phyloP scores from a whole-genome alignment of 2,888 invertebrate genomes.

The Helicoverpa assulta region DNA sequence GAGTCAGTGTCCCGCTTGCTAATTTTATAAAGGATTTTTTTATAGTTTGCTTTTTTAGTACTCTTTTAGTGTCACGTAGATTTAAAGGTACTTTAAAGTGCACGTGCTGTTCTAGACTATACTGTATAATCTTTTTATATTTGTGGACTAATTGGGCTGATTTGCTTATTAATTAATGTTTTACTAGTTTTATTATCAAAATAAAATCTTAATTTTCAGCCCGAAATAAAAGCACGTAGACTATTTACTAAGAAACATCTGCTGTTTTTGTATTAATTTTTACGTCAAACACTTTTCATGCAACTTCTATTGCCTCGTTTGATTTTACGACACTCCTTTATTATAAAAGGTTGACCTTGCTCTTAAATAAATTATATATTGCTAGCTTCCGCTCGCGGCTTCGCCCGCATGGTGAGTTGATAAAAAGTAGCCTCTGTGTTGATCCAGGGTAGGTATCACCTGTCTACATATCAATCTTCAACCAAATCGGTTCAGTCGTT shows the following conservation, averaged over 20 bases:
- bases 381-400: too few species aligned
- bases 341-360: not conserved
- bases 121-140: not conserved
- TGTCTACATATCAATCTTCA: too few species aligned
- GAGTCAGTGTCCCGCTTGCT: conserved; percentile 50
- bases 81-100: conserved; percentile 6
- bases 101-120: not conserved
- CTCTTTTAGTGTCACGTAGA: conserved; percentile 8
- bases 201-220: too few species aligned
- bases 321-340: not conserved
- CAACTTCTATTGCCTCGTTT: not conserved
- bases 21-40: conserved; percentile 49
- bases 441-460: too few species aligned
- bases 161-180: not conserved
- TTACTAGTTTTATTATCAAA: not conserved
- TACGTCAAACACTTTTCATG: not conserved
- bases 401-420: too few species aligned
- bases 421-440: too few species aligned
- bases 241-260: too few species aligned
- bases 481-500: too few species aligned
- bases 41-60: conserved; percentile 26
- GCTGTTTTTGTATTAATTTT: too few species aligned
- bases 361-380: not conserved
- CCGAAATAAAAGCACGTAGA: too few species aligned
- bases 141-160: not conserved